These are phyloP conservation scores for Dysmachus trigonus DNA, from an alignment of 2,888 invertebrate genomes.

Conservation along the genomic window DNA sequence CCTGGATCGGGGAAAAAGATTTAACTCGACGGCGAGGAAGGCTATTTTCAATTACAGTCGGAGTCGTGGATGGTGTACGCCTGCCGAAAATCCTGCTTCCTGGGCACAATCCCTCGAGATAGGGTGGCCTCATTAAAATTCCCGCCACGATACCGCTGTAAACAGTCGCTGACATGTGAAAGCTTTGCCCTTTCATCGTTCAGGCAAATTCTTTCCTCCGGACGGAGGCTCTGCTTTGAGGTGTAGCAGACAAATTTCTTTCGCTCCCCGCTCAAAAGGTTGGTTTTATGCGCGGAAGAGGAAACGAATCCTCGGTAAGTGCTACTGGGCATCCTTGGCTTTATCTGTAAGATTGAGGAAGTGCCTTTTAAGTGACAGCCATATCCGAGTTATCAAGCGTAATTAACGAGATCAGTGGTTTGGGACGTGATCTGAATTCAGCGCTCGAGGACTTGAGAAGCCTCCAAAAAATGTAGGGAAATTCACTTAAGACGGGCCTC, in stretches of 20 bases:
- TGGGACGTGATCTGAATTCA: neutral
- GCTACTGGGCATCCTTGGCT: neutral
- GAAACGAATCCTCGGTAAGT: neutral
- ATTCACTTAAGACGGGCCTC: neutral
- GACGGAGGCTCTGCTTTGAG: slow-evolving; percentile 4
- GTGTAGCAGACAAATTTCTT: slow-evolving; percentile 17
- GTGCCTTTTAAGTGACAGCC: slow-evolving; percentile 12
- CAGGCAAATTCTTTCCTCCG: slow-evolving; percentile 7
- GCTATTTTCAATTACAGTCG: slow-evolving; percentile 35
- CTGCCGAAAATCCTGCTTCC: neutral
- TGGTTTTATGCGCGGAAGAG: neutral
- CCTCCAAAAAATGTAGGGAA: neutral
- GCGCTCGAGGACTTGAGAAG: neutral
- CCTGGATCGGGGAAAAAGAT: neutral
- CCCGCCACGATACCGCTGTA: slow-evolving; percentile 42
- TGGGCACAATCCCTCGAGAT: neutral
- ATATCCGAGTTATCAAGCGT: slow-evolving; percentile 3
- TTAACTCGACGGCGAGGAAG: slow-evolving; percentile 20
- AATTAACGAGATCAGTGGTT: slow-evolving; percentile 30
- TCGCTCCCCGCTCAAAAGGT: neutral
- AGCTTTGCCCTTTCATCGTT: slow-evolving; percentile 45
- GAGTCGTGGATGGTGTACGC: neutral
- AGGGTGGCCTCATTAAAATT: slow-evolving; percentile 40
- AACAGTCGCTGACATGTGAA: slow-evolving; percentile 48
- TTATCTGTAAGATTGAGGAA: neutral